Conservation (phyloP, 1,140 invertebrate genomes). For the Micrasema minimum region DNA sequence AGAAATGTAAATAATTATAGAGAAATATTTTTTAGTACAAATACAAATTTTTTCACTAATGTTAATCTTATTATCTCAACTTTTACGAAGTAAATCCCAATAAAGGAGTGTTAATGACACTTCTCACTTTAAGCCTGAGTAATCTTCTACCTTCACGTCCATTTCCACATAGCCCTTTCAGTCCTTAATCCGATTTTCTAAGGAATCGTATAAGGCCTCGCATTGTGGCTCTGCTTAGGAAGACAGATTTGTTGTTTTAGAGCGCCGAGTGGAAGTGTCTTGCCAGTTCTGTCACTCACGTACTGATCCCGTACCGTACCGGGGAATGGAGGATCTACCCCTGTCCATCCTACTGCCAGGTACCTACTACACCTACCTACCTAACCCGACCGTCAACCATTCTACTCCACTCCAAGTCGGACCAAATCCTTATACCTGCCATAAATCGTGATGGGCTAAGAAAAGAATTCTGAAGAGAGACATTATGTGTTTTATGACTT, state of each 20-base stretch:
- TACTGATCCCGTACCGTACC: too few species aligned
- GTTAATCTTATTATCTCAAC: neutral
- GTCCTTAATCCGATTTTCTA: conserved; percentile 50
- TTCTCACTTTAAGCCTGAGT: conserved; percentile 20
- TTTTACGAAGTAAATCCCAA: conserved; percentile 4
- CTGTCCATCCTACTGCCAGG: too few species aligned
- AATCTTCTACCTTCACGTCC: conserved; percentile 17
- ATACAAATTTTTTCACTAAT: neutral
- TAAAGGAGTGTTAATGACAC: conserved; percentile 30
- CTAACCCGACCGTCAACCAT: neutral
- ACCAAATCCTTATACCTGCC: conserved; percentile 35
- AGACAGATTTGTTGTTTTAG: conserved; percentile 48
- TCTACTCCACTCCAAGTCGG: neutral
- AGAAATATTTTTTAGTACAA: too few species aligned
- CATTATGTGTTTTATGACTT: conserved; percentile 38
- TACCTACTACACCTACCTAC: too few species aligned
- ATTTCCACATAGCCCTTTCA: conserved; percentile 29
- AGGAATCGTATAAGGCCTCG: conserved; percentile 33
- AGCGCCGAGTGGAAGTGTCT: neutral
- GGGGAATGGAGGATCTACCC: too few species aligned
- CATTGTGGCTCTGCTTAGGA: conserved; percentile 36
- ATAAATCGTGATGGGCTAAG: conserved; percentile 27
- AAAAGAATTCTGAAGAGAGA: conserved; percentile 30
- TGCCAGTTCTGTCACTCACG: conserved; percentile 5
- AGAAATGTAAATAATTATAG: too few species aligned